phyloP scores from a whole-genome alignment of 2,113 vertebrate species.

The Oreotrochilus melanogaster region DNA sequence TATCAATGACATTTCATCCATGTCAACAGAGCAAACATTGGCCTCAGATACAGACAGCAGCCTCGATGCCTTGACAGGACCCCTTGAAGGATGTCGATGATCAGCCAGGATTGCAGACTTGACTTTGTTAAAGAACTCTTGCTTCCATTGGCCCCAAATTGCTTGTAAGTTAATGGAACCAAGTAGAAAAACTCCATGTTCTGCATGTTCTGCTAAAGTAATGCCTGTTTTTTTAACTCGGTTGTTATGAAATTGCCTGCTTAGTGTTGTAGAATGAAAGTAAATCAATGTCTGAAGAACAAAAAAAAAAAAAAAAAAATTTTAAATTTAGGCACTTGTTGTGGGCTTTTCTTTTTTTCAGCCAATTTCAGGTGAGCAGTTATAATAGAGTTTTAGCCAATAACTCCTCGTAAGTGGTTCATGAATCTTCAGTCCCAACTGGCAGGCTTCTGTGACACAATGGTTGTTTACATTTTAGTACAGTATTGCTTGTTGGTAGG shows the following conservation, averaged over 20 bases:
- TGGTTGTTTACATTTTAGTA: conserved; percentile 62
- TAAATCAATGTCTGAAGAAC: conserved; percentile 71
- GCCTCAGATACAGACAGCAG: conserved; percentile 99
- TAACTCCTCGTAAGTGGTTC: conserved; percentile 38
- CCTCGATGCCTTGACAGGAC: conserved; percentile 91
- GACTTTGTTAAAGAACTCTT: conserved; percentile 60
- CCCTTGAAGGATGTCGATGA: conserved; percentile 92
- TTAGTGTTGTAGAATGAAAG: conserved; percentile 75
- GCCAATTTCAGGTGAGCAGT: conserved; percentile 85
- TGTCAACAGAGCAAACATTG: conserved; percentile 98
- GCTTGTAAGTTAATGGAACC: conserved; percentile 78
- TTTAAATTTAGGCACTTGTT: conserved; percentile 48
- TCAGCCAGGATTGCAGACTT: conserved; percentile 48
- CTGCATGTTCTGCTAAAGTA: conserved; percentile 83
- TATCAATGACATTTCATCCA: conserved; percentile 97
- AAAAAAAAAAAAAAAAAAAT: neutral
- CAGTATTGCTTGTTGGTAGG: conserved; percentile 42
- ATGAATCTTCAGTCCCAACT: conserved; percentile 49
- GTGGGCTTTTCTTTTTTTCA: conserved; percentile 68
- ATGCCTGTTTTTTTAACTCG: conserved; percentile 77
- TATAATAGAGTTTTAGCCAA: conserved; percentile 57
- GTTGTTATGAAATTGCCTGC: conserved; percentile 75
- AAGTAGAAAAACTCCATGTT: conserved; percentile 81
- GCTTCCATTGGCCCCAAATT: conserved; percentile 72
- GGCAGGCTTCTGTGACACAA: conserved; percentile 62